These are phyloP conservation scores for Forbesichthys papilliferus DNA, from an alignment of 2,113 vertebrate species.

Conservation along the genomic window DNA sequence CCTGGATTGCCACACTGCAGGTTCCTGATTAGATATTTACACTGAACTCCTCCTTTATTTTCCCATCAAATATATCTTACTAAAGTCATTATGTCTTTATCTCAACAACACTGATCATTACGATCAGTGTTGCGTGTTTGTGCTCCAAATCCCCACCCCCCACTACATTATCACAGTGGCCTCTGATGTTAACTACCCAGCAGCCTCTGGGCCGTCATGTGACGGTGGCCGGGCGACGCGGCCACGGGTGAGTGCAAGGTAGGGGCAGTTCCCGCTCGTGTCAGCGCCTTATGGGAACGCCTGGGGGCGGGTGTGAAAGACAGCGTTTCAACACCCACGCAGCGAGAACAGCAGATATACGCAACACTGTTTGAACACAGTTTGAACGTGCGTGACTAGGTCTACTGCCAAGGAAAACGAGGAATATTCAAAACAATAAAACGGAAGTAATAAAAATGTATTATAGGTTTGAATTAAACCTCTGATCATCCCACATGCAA, in stretches of 20 bases:
- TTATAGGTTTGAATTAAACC: too few species aligned
- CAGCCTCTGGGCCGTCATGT: constrained; percentile 25
- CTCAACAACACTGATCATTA: too few species aligned
- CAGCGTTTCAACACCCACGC: constrained; percentile 8
- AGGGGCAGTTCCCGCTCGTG: constrained; percentile 23
- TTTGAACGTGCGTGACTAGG: neutral
- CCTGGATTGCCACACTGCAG: neutral
- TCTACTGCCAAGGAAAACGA: too few species aligned
- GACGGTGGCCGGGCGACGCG: constrained; percentile 31
- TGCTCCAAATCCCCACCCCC: neutral
- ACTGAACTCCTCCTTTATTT: too few species aligned
- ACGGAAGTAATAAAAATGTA: too few species aligned
- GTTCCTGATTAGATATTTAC: neutral
- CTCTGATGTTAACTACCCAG: constrained; percentile 44
- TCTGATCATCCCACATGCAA: too few species aligned
- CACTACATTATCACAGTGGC: constrained; percentile 21
- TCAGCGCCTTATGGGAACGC: neutral
- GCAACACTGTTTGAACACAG: neutral
- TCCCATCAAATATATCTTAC: too few species aligned
- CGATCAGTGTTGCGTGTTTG: neutral
- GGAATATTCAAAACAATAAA: neutral
- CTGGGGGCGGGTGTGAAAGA: neutral
- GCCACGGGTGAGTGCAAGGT: constrained; percentile 20
- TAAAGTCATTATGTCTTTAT: too few species aligned
- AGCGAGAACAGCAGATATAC: neutral